Base-by-base conservation (phyloP, 1,140 invertebrate genomes). In the Camponotus floridanus region DNA sequence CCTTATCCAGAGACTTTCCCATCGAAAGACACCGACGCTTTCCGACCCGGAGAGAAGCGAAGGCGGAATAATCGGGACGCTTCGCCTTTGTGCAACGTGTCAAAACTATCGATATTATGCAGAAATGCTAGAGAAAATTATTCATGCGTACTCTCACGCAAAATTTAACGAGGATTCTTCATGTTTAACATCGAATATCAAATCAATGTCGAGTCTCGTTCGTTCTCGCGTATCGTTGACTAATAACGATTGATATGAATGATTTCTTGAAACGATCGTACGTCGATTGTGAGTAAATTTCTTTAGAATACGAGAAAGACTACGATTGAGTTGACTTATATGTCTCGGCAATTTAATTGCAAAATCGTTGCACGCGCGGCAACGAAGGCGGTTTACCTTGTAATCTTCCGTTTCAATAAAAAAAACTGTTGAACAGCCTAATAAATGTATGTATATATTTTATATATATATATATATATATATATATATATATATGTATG, bases 1-100 rank as follows among this genome's bases (percentile, higher is more conserved):
- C 57, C 79, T 83, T 83, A 74, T 83, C 68, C 55, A 74, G 55
- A 83, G 55, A 83, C 79, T 83, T 83, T 83, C 68, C 68, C 79
- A 83, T 83, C 45, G 71, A 68, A 15, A 55, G 61, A 68, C 81
- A 68, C 81, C 81, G 73, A 85, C 81, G 81, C 73, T 64, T 85
- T 67, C 81, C 73, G 81, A 76, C 11, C 45, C 33, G 45, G 73
- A 55, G 64, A 55, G 31, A 48, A n/a, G 15, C 81, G 45, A 65
- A 85, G 73, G 81, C 81, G 73, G 21, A 78, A 39, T 76, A 65
- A 65, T 85, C 26, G 18, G 48, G 42, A 51, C 48, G 18, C 45
- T 48, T 21, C 13, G 26, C 33, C 67, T 81, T 45, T 61, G 15
- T 31, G 6, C 48, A 21, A 15, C 62, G 59, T 21, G 36, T 64